Conservation (phyloP, 2,888 invertebrate genomes). For the Drosophila setosimentum region DNA sequence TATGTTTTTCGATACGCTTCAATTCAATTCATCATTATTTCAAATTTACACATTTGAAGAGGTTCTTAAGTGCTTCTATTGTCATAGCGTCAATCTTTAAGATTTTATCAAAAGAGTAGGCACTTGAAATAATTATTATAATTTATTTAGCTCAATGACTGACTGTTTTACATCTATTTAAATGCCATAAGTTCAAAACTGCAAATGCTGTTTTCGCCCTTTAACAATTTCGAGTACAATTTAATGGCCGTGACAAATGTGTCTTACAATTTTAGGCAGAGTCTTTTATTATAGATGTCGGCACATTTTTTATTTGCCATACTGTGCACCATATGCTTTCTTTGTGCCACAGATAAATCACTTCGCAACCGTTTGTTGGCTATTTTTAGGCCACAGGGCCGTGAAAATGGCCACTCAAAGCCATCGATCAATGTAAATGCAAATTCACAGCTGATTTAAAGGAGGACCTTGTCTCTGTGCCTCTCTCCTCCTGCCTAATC, state of each 20-base stretch:
- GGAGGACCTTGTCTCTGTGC: constrained; percentile 32
- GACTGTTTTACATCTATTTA: not conserved
- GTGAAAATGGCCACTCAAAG: constrained; percentile 60
- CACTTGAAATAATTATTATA: constrained; percentile 15
- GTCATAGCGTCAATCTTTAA: not conserved
- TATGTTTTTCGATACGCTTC: constrained; percentile 5
- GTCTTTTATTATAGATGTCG: not conserved
- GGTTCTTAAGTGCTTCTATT: not conserved
- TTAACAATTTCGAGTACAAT: constrained; percentile 21
- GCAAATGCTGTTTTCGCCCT: not conserved
- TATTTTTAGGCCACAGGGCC: constrained; percentile 56
- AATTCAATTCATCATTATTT: not conserved
- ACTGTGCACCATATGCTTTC: constrained; percentile 23
- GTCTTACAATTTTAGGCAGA: constrained; percentile 1
- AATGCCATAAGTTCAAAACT: not conserved
- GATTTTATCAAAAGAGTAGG: not conserved
- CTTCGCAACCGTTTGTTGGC: constrained; percentile 54
- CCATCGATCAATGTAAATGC: constrained; percentile 69
- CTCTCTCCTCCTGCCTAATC: not conserved
- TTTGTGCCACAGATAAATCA: constrained; percentile 52
- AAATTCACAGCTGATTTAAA: constrained; percentile 37
- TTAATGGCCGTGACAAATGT: constrained; percentile 16
- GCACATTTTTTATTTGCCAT: constrained; percentile 20
- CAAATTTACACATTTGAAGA: not conserved
- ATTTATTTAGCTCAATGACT: constrained; percentile 29